These are phyloP conservation scores for Zele albiditarsus DNA, from an alignment of 2,888 invertebrate species.

Conservation along the genomic window DNA sequence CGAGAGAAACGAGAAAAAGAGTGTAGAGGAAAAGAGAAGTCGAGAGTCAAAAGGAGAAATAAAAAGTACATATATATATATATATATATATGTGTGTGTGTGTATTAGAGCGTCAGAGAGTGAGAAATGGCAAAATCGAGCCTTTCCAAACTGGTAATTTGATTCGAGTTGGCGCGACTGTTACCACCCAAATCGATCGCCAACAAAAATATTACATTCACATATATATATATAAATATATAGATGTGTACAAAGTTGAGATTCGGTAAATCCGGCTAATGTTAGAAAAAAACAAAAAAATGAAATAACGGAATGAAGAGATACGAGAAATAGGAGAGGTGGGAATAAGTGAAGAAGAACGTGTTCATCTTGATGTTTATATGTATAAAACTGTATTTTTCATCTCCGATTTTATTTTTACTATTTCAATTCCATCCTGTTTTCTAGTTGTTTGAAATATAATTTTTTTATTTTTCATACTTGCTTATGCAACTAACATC, in stretches of 20 bases:
- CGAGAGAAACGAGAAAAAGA: not conserved
- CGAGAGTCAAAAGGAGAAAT: no score
- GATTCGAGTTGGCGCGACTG: conserved; percentile 18
- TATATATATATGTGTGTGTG: not conserved
- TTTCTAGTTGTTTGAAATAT: no score
- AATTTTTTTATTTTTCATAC: no score
- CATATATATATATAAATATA: conserved; percentile 9
- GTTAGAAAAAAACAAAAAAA: not conserved
- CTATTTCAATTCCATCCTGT: no score
- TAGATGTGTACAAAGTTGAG: not conserved
- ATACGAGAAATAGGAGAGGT: not conserved
- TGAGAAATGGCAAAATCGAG: conserved; percentile 27
- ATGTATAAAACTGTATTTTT: not conserved
- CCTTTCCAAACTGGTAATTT: conserved; percentile 14
- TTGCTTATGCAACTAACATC: no score
- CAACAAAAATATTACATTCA: conserved; percentile 10
- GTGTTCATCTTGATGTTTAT: not conserved
- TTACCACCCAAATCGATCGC: conserved; percentile 9
- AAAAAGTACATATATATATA: not conserved
- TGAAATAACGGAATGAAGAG: not conserved
- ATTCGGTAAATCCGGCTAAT: not conserved
- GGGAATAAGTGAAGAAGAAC: not conserved
- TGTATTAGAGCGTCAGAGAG: not conserved
- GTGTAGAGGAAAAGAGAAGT: no score
- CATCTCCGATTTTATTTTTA: not conserved